phyloP scores from a whole-genome alignment of 2,113 vertebrate genomes.

The Oceanites oceanicus region DNA sequence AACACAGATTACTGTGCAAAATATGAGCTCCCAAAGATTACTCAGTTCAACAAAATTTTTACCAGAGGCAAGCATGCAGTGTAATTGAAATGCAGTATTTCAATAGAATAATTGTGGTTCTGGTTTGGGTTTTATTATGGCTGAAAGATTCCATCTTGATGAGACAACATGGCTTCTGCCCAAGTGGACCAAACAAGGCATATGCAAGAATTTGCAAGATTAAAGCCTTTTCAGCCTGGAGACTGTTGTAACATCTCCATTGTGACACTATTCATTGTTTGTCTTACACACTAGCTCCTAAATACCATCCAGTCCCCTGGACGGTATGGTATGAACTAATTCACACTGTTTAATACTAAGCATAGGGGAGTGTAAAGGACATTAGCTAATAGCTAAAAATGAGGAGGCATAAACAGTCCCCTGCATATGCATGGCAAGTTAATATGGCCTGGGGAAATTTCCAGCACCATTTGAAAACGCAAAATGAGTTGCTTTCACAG shows the following conservation, averaged over 20 bases:
- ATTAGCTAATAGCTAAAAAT: neutral
- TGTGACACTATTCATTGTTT: neutral
- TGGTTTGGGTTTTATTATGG: neutral
- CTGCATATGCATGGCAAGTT: neutral
- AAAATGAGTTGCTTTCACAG: neutral
- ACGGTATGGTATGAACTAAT: neutral
- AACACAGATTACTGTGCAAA: neutral
- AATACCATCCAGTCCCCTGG: neutral
- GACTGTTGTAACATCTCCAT: neutral
- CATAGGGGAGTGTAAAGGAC: neutral
- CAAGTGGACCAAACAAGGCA: neutral
- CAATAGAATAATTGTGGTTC: neutral
- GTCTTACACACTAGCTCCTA: neutral
- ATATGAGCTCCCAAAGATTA: neutral
- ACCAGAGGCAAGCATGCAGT: neutral
- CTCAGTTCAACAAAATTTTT: constrained; percentile 18
- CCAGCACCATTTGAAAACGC: neutral
- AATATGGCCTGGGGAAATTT: neutral
- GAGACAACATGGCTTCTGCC: neutral
- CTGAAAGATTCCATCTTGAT: neutral
- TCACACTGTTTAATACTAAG: neutral
- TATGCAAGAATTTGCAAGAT: neutral
- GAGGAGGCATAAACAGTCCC: neutral
- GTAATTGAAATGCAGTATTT: neutral
- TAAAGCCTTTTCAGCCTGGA: neutral